phyloP scores from a whole-genome alignment of 1,140 invertebrate species.

The honey bee (Apis mellifera) region DNA sequence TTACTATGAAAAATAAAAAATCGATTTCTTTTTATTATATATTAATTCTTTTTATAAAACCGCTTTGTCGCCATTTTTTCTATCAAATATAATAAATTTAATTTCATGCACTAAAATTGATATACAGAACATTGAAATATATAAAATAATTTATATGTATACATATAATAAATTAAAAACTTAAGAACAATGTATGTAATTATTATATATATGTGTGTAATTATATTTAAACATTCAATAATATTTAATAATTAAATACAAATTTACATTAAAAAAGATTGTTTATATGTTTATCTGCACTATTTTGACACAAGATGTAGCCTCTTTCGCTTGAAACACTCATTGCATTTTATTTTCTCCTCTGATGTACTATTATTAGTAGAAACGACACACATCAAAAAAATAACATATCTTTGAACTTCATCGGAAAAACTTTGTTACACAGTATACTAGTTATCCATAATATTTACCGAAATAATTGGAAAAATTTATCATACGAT shows the following conservation, averaged over 20 bases:
- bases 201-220: no score
- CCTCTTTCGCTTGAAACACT: neutral
- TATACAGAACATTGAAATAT: neutral
- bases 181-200: neutral
- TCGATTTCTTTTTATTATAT: neutral
- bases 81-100: neutral
- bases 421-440: neutral
- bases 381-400: neutral
- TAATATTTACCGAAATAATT: neutral
- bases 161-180: neutral
- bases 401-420: no score
- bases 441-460: neutral
- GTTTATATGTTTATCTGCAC: neutral
- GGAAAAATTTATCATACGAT: neutral
- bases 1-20: neutral
- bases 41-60: neutral
- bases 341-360: neutral
- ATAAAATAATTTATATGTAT: neutral
- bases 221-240: no score
- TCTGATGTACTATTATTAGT: neutral
- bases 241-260: neutral
- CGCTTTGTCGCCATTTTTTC: neutral
- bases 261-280: neutral
- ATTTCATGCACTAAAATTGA: neutral
- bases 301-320: slow-evolving; percentile 3